These are phyloP conservation scores for Luidia sarsii DNA, from an alignment of 53 echinoderm and acorn worm genomes.

Conservation along the genomic window DNA sequence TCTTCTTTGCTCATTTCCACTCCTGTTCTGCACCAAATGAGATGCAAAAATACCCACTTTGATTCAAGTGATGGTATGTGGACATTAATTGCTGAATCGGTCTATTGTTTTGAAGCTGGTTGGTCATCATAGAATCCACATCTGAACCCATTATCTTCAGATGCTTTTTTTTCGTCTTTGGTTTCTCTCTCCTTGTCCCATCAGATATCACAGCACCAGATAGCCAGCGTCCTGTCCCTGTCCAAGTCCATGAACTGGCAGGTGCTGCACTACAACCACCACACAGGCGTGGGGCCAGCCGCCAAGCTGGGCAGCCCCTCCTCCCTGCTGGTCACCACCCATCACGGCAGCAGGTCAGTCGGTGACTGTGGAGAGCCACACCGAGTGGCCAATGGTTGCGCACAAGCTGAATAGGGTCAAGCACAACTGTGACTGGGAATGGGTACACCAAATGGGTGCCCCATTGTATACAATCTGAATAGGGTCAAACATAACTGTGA, in stretches of 20 bases:
- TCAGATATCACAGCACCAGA: constrained; percentile 87
- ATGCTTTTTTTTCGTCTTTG: background rate
- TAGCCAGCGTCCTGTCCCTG: constrained; percentile 65
- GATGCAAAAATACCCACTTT: too few relatives aligned
- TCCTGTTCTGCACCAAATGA: too few relatives aligned
- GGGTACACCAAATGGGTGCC: background rate
- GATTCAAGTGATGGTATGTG: too few relatives aligned
- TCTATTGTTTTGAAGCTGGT: too few relatives aligned
- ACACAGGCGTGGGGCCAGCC: constrained; percentile 81
- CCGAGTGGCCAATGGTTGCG: too few relatives aligned
- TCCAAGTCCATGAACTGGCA: constrained; percentile 84
- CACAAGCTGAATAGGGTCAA: too few relatives aligned
- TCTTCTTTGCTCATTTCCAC: too few relatives aligned
- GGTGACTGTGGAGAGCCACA: background rate
- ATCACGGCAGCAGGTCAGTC: constrained; percentile 82
- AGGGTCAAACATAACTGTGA: too few relatives aligned
- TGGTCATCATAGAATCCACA: too few relatives aligned
- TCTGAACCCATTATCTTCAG: too few relatives aligned
- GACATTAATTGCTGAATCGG: too few relatives aligned
- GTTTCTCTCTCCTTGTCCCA: background rate
- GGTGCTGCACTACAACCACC: constrained; percentile 78
- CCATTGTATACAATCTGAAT: background rate
- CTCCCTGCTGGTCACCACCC: constrained; percentile 76
- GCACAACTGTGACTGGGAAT: too few relatives aligned
- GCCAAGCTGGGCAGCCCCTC: constrained; percentile 87